Conservation (phyloP, 2,113 vertebrate genomes). For the Otus sunia region DNA sequence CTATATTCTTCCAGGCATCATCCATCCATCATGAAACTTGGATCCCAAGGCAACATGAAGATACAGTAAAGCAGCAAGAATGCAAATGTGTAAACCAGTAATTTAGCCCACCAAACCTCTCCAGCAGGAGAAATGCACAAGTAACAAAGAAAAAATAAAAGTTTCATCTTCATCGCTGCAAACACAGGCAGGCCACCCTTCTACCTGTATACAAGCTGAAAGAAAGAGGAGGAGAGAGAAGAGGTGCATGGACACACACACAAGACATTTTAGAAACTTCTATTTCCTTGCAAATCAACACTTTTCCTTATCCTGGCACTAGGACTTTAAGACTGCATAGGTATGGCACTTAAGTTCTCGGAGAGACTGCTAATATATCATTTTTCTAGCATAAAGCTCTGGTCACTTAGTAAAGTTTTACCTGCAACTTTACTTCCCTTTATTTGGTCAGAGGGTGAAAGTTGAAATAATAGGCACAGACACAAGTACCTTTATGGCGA, state of each 20-base stretch:
- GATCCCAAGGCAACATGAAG: background rate
- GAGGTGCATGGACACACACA: background rate
- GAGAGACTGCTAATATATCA: background rate
- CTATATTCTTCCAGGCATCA: background rate
- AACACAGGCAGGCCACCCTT: background rate
- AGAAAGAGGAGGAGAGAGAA: background rate
- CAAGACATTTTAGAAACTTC: background rate
- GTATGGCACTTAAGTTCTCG: background rate
- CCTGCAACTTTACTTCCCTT: background rate
- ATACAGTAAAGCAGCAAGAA: background rate
- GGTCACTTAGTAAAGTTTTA: background rate
- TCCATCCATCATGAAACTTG: background rate
- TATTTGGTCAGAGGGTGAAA: background rate
- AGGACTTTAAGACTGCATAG: background rate
- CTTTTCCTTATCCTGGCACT: background rate
- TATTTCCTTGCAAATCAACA: background rate
- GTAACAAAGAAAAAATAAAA: background rate
- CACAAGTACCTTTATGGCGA: background rate
- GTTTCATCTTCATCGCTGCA: background rate
- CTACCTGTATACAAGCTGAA: background rate
- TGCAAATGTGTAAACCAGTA: background rate
- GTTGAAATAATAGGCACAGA: background rate
- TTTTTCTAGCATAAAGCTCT: background rate
- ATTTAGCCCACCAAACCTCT: background rate
- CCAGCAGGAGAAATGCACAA: background rate